These are phyloP conservation scores for Drosophila cracens DNA, from an alignment of 2,888 invertebrate genomes.

Conservation along the genomic window DNA sequence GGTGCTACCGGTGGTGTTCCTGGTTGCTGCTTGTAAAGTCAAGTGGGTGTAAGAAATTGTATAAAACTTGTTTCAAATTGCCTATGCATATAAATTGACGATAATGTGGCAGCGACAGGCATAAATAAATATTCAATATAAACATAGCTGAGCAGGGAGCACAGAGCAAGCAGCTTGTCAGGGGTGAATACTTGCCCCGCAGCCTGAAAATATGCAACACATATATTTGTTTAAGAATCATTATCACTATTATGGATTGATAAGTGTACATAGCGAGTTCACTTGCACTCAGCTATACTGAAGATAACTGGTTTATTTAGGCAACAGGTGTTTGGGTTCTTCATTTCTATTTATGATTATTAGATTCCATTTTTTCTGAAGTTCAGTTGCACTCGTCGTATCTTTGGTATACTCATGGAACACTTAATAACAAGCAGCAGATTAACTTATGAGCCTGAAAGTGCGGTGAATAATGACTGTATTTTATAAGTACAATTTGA, in stretches of 20 bases:
- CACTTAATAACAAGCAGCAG: constrained; percentile 10
- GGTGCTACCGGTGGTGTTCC: constrained; percentile 30
- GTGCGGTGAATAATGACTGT: neutral
- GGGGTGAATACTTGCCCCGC: constrained; percentile 3
- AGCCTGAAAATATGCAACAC: constrained; percentile 62
- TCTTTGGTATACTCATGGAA: constrained; percentile 19
- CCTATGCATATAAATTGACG: constrained; percentile 86
- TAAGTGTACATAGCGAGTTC: constrained; percentile 22
- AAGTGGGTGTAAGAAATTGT: constrained; percentile 85
- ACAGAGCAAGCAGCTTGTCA: constrained; percentile 1
- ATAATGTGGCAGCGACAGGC: constrained; percentile 79
- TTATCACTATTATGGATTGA: constrained; percentile 13
- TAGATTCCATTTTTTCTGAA: neutral
- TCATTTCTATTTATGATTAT: constrained; percentile 4
- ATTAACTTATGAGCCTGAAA: neutral
- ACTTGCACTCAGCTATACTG: constrained; percentile 23
- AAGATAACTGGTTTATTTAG: neutral
- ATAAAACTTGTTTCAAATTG: constrained; percentile 85
- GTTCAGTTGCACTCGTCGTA: constrained; percentile 51
- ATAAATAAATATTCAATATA: constrained; percentile 49
- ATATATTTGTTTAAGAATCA: constrained; percentile 40
- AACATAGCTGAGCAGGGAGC: constrained; percentile 34
- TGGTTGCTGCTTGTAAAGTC: constrained; percentile 67
- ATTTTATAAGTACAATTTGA: neutral
- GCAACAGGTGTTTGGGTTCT: constrained; percentile 56